Conservation (phyloP, 2,113 vertebrate species). For the Indri indri region DNA sequence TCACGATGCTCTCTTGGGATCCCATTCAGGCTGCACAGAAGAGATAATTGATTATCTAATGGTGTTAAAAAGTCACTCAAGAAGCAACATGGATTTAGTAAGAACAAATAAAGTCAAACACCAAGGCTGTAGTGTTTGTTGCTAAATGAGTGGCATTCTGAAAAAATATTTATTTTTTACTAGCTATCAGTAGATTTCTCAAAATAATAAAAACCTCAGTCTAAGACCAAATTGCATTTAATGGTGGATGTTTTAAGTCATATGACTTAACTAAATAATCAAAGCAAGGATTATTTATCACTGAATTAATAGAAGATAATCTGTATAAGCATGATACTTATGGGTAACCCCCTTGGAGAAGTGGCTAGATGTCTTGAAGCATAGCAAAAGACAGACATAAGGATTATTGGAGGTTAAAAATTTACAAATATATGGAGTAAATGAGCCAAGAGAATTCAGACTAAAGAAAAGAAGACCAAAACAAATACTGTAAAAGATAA, state of each 20-base stretch:
- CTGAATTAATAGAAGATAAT: not conserved
- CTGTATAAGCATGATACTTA: not conserved
- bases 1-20: not conserved
- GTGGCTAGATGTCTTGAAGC: not conserved
- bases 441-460: not conserved
- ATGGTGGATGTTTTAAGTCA: not conserved
- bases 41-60: slow-evolving; percentile 30
- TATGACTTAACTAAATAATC: not conserved
- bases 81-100: not conserved
- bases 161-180: not conserved
- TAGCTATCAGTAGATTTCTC: not conserved
- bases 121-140: not conserved
- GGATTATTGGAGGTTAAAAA: not conserved
- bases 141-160: not conserved
- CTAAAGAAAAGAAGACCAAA: not conserved
- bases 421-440: not conserved
- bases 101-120: slow-evolving; percentile 7
- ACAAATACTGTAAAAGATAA: not conserved
- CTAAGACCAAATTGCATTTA: not conserved
- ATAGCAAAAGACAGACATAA: not conserved
- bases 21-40: not conserved
- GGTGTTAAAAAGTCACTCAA: not conserved
- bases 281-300: not conserved
- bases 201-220: not conserved
- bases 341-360: not conserved